Evolutionary conservation across 1,140 invertebrate species (phyloP).

Genomic region (Drosophila rhopaloa): DNA sequence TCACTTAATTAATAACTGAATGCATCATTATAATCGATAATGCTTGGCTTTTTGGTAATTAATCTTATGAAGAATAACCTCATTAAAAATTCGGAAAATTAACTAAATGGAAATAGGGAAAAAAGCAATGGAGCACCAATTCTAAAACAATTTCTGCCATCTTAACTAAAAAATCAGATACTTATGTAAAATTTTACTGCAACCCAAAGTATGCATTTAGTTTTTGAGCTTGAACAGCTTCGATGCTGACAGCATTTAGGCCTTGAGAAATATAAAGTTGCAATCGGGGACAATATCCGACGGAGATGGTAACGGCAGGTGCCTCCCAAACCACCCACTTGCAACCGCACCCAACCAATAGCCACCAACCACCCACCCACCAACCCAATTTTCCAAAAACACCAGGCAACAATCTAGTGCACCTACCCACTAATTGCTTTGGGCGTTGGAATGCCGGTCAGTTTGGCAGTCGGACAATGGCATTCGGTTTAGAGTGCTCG

Average conservation of each 20-base stretch:
- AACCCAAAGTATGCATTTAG: background rate
- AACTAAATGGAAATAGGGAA: no score
- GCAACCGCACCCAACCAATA: background rate
- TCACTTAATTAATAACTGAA: background rate
- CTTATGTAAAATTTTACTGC: no score
- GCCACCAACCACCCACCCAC: conserved; percentile 14
- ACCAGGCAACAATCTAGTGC: conserved; percentile 29
- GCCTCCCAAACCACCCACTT: background rate
- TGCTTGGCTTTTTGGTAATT: background rate
- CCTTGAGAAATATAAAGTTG: background rate
- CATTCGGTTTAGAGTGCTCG: conserved; percentile 23
- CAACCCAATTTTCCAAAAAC: conserved; percentile 14
- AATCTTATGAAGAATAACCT: no score
- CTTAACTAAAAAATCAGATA: no score
- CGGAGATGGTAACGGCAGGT: background rate
- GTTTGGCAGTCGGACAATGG: conserved; percentile 41
- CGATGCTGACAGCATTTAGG: background rate
- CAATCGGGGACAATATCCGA: background rate
- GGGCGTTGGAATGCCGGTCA: conserved; percentile 32
- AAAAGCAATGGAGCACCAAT: no score
- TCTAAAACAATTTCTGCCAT: no score
- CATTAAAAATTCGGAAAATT: no score
- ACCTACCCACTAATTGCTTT: conserved; percentile 38
- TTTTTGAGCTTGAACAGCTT: background rate
- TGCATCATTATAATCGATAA: background rate